Evolutionary conservation across 2,797 vertebrate genomes (phyloP), one percentile per base, ranked within the genome.

Genomic region (Chelon labrosus): DNA sequence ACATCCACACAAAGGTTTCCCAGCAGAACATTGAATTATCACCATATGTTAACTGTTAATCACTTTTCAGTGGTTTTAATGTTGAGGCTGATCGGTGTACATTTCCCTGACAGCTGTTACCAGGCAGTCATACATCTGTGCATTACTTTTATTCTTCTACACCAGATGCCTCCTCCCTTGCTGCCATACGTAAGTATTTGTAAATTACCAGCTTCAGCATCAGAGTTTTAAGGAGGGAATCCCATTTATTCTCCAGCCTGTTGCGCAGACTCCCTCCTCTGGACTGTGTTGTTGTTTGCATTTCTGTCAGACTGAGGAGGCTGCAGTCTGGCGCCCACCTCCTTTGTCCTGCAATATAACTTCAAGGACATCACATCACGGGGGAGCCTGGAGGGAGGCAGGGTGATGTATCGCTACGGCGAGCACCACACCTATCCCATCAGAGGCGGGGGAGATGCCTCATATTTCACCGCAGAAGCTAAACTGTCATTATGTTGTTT

Each of bases 341-440:
- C 74, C 75, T 70, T 80, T 62, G 17, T 80, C 81, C 85, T 44
- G 12, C 73, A 62, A 25, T 70, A 66, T 60, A 82, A 84, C 85
- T 85, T 88, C 85, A 90, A 92, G 89, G 90, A 85, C 85, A 86
- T 82, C 61, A 53, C 86, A 73, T 88, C 89, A 79, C 75, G 54
- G 65, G 79, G 84, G 65, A 73, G 72, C 65, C 71, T 65, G 72
- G 58, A 77, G 73, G 75, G 69, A 80, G 44, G 65, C 70, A 64
- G 52, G 13, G 62, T 80, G 82, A 88, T 84, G 81, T 61, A 84
- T 85, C 69, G 82, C 77, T 67, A 85, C 70, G 62, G 61, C 11
- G 9, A 59, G 57, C 52, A 76, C 70, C 74, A 68, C 78, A 75
- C 75, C 54, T 62, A 56, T 85, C 61, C 50, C 44, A 51, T 68